phyloP scores from a whole-genome alignment of 2,888 invertebrate genomes.

The Pristionchus exspectatus region DNA sequence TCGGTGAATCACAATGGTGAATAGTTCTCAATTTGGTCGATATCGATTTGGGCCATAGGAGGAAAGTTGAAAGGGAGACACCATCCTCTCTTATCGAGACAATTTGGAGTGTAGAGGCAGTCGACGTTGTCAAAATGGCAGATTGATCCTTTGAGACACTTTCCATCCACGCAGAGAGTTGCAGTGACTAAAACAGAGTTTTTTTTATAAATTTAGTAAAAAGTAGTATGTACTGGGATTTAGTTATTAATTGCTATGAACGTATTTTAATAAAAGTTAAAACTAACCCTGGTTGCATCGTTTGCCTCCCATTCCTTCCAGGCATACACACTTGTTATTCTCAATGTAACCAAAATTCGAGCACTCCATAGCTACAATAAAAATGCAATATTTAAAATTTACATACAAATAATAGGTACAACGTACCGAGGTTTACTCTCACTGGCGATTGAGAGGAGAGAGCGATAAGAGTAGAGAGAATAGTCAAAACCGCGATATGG shows the following conservation, averaged over 20 bases:
- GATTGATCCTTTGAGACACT: background rate
- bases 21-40: background rate
- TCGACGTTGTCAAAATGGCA: constrained; percentile 15
- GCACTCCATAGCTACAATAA: background rate
- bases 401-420: background rate
- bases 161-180: background rate
- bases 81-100: constrained; percentile 37
- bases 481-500: background rate
- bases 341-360: background rate
- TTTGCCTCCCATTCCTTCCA: background rate
- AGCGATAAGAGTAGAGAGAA: constrained; percentile 10
- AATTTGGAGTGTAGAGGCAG: constrained; percentile 2
- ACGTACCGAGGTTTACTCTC: background rate
- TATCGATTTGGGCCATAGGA: background rate
- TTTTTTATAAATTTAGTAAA: too few relatives aligned
- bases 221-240: background rate
- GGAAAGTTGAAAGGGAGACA: constrained; percentile 29
- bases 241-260: background rate
- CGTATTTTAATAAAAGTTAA: too few relatives aligned
- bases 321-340: background rate
- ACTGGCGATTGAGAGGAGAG: background rate
- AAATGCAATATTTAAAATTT: background rate
- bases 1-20: too few relatives aligned
- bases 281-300: constrained; percentile 3
- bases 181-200: background rate